phyloP scores from a whole-genome alignment of 2,888 invertebrate species.

The Miltochrista miniata region DNA sequence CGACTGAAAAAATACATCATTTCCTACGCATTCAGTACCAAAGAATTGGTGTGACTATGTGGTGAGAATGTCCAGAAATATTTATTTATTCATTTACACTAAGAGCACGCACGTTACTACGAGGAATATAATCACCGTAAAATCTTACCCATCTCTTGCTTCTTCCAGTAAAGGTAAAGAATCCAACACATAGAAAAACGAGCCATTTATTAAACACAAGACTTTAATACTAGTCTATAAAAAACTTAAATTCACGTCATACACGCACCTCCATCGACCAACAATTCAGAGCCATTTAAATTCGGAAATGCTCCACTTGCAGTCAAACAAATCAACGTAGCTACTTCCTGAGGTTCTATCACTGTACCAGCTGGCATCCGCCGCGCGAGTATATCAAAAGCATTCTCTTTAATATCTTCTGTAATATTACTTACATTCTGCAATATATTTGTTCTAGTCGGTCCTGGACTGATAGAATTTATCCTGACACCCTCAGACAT shows the following conservation, averaged over 20 bases:
- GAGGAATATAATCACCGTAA: no score
- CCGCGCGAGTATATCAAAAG: slow-evolving; percentile 34
- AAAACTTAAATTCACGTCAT: slow-evolving; percentile 24
- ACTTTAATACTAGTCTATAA: neutral
- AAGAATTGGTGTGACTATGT: no score
- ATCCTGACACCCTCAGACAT: slow-evolving; percentile 51
- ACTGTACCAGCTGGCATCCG: slow-evolving; percentile 41
- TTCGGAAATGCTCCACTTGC: slow-evolving; percentile 55
- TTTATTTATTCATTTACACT: no score
- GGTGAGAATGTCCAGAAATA: no score
- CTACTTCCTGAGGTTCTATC: slow-evolving; percentile 52
- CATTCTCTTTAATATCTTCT: slow-evolving; percentile 21
- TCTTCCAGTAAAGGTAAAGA: neutral
- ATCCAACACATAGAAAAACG: neutral
- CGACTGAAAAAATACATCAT: no score
- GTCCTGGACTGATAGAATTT: slow-evolving; percentile 53
- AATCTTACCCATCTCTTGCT: neutral
- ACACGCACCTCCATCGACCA: slow-evolving; percentile 49
- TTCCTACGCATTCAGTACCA: no score
- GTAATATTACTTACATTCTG: slow-evolving; percentile 40
- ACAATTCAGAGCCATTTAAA: slow-evolving; percentile 52
- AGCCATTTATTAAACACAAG: neutral
- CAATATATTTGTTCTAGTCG: slow-evolving; percentile 48
- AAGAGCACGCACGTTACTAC: no score
- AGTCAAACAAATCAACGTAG: slow-evolving; percentile 47